phyloP scores from a whole-genome alignment of 2,888 invertebrate species.

The Protophormia terraenovae region DNA sequence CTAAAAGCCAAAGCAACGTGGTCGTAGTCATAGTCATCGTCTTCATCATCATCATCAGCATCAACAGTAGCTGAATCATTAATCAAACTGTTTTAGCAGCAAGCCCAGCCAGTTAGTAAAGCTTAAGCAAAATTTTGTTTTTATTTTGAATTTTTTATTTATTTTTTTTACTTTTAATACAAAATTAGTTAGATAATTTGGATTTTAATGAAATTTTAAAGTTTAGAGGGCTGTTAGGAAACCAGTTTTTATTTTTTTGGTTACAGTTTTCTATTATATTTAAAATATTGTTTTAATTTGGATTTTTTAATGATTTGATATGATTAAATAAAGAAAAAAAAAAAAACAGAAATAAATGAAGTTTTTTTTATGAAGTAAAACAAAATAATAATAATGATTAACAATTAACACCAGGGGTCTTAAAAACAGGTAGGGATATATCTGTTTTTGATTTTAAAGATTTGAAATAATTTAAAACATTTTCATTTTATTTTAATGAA shows the following conservation, averaged over 20 bases:
- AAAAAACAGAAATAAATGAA: neutral
- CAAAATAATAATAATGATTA: neutral
- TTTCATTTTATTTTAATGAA: neutral
- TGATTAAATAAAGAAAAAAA: slow-evolving; percentile 11
- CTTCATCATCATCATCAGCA: slow-evolving; percentile 17
- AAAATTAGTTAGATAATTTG: slow-evolving; percentile 47
- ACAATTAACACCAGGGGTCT: too few relatives aligned
- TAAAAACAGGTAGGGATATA: too few relatives aligned
- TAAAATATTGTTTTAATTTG: neutral
- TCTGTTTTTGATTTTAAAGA: neutral
- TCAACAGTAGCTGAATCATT: slow-evolving; percentile 63
- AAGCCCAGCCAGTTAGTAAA: neutral
- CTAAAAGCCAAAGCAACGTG: neutral
- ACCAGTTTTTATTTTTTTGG: slow-evolving; percentile 41
- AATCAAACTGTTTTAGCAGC: slow-evolving; percentile 47
- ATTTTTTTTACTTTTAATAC: slow-evolving; percentile 20
- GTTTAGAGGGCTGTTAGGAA: slow-evolving; percentile 12
- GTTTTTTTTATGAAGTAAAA: neutral
- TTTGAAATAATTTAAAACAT: neutral
- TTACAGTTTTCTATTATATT: neutral
- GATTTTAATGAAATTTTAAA: slow-evolving; percentile 1
- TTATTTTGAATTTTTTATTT: too few relatives aligned
- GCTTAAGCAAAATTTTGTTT: neutral
- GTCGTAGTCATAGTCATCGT: neutral
- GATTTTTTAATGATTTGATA: slow-evolving; percentile 5